Base-by-base conservation (phyloP, 2,113 vertebrate genomes). In the Trematomus loennbergii region DNA sequence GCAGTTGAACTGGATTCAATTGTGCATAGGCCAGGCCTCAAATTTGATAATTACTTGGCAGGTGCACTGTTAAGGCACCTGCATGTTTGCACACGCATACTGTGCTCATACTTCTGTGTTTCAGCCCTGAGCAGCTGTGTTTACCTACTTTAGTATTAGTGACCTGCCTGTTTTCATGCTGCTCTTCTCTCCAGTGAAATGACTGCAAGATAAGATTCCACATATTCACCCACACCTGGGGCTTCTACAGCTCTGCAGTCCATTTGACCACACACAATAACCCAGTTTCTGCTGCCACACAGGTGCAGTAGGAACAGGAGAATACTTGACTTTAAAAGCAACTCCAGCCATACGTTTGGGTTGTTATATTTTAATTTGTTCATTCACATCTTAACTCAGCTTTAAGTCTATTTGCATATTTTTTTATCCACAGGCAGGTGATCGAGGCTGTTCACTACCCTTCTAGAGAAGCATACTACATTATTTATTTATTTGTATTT, bases 71-170 rank as follows among this genome's bases (percentile, higher is more conserved):
- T 5, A n/a, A 50, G 48, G 7, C 11, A 16, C 55, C 25, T 63
- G 33, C 9, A 20, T 62, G 16, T 45, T 50, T 36, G 50, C 36
- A 40, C 36, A 40, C 6, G 36, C 36, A 40, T 40, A 40, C 36
- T 40, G 36, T 8, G 36, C 36, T 40, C 36, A 40, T 40, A 8
- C 36, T 40, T 40, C 36, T 40, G 49, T 36, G 22, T 50, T 81
- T 22, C 49, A 63, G 64, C 13, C n/a, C 25, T 25, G 52, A 71
- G 46, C 66, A 66, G 40, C 53, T 72, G 66, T 48, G 48, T 71
- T 75, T 54, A 40, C 10, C 5, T 60, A 16, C 20, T n/a, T 54
- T 20, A 22, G 10, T 48, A 46, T 40, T 17, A 16, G 46, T 11
- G 13, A n/a, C 65, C 65, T 40, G 73, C 3, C 45, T 33, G 53